Evolutionary conservation across 2,888 invertebrate species (phyloP).

Genomic region (Mantis religiosa): DNA sequence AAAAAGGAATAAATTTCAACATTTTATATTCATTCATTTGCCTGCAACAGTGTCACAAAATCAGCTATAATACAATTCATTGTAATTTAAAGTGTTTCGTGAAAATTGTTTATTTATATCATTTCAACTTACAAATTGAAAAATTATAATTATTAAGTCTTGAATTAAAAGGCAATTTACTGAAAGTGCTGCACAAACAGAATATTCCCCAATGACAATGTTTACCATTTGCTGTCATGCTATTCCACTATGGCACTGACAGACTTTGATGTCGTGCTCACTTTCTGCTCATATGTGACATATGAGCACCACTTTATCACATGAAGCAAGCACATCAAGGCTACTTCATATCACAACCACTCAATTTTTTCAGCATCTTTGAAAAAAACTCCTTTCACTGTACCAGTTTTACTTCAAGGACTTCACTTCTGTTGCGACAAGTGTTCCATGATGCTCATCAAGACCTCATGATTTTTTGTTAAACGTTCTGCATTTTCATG

Average conservation of each 20-base stretch:
- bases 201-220: too few relatives aligned
- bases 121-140: background rate
- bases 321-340: background rate
- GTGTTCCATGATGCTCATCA: background rate
- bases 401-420: background rate
- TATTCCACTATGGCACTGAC: too few relatives aligned
- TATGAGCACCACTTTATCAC: background rate
- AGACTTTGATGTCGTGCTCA: too few relatives aligned
- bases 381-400: too few relatives aligned
- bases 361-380: too few relatives aligned
- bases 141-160: background rate
- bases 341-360: too few relatives aligned
- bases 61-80: too few relatives aligned
- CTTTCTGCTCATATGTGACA: background rate
- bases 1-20: background rate
- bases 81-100: background rate
- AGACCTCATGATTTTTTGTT: slow-evolving; percentile 3
- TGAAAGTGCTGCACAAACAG: too few relatives aligned
- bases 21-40: background rate
- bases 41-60: background rate
- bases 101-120: background rate
- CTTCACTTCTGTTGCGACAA: background rate
- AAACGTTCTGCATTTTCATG: background rate
- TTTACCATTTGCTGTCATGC: too few relatives aligned
- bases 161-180: background rate